Base-by-base conservation (phyloP, 2,113 vertebrate species). In the Pimephales promelas region DNA sequence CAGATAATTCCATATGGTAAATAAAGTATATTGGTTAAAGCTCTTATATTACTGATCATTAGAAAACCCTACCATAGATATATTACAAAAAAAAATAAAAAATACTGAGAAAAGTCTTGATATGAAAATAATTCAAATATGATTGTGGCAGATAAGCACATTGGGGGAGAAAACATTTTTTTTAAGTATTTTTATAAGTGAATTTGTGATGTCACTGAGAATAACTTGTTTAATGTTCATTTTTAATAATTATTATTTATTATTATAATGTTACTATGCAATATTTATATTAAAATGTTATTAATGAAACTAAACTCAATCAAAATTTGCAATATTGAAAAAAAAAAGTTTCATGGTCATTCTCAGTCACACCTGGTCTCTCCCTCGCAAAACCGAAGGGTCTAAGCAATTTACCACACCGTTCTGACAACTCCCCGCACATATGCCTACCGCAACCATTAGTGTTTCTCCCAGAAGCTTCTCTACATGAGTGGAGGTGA, bases 371-470 rank as follows among this genome's bases (percentile, higher is more conserved):
- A 49, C 59, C 40, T 83, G 71, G 10, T 71, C 24, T 86, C 13
- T 81, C 31, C 34, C 3, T 26, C 5, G 10, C 49, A 54, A 75
- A 75, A 31, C 4, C 0, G 9, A 34, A 78, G 40, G 24, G 43
- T 52, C 34, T 66, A 70, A 57, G 28, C 61, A 82, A 82, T 82
- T 78, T 72, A 72, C 64, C 40, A 52, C 26, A n/a, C 16, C n/a
- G 20, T 66, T 61, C 40, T 6, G 4, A 54, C 79, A 77, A 57
- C 22, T 57, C 54, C 4, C 1, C 3, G 16, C 66, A 71, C 71
- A 79, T 64, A 79, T 85, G 74, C 57, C 73, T 24, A 31, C 54
- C 20, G 31, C 54, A 31, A 40, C 49, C 76, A 45, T 78, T 26
- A 45, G 8, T 2, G 4, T 28, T 45, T 45, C 34, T 62, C 56